Evolutionary conservation across 2,113 vertebrate genomes (phyloP).

Genomic region (Ictidomys tridecemlineatus): DNA sequence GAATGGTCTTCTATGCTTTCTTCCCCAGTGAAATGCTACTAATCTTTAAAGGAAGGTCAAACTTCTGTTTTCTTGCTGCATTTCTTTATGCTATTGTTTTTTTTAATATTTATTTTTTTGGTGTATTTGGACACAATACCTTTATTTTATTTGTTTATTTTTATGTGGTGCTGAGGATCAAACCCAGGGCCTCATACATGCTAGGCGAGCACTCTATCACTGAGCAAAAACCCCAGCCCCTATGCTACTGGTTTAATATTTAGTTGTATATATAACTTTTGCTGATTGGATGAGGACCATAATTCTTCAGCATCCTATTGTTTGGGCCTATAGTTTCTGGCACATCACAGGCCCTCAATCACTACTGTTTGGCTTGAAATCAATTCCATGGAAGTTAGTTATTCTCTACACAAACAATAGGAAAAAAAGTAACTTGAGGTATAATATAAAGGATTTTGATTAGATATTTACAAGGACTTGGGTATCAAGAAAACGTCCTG

Average conservation of each 20-base stretch:
- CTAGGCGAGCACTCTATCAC: no score
- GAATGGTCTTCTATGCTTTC: neutral
- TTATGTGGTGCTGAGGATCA: no score
- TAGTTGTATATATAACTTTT: neutral
- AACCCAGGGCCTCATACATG: no score
- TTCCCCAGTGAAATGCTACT: neutral
- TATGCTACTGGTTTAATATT: neutral
- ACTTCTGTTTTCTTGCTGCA: neutral
- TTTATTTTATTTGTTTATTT: no score
- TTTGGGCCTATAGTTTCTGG: neutral
- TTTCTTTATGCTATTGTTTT: neutral
- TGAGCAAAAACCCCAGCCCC: neutral
- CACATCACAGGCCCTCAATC: neutral
- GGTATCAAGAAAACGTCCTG: neutral
- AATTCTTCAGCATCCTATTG: neutral
- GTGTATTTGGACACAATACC: no score
- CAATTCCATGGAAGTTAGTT: slow-evolving; percentile 18
- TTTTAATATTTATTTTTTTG: no score
- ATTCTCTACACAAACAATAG: neutral
- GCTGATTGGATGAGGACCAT: neutral
- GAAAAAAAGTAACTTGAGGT: neutral
- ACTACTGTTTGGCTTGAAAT: slow-evolving; percentile 9
- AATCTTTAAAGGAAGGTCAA: neutral
- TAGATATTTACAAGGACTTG: slow-evolving; percentile 26
- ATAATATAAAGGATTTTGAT: slow-evolving; percentile 8